Percentiles rank a stretch among this genome's conserved stretches.
These are phyloP conservation scores for Ophthalmolycus amberensis DNA, from an alignment of 2,113 vertebrate species.

Conservation along the genomic window DNA sequence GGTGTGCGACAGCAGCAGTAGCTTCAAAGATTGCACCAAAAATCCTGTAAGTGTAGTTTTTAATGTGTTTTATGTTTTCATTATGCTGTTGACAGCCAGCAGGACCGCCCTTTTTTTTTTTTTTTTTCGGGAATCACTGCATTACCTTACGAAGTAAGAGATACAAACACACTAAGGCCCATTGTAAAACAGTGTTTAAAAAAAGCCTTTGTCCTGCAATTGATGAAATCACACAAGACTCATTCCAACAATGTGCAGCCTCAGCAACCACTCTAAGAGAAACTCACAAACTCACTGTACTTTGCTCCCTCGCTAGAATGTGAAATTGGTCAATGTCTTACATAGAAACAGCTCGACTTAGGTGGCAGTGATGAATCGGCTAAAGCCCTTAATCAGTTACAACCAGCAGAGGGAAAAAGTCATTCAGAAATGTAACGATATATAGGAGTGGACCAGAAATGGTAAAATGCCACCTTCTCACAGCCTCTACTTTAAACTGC, in stretches of 20 bases:
- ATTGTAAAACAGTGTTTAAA: slow-evolving; percentile 35
- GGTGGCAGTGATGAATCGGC: slow-evolving; percentile 61
- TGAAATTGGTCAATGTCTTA: slow-evolving; percentile 59
- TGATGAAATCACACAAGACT: slow-evolving; percentile 42
- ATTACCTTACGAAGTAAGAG: slow-evolving; percentile 26
- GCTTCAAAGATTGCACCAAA: slow-evolving; percentile 75
- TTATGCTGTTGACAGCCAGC: slow-evolving; percentile 25
- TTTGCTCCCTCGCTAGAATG: slow-evolving; percentile 25
- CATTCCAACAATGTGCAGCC: slow-evolving; percentile 27
- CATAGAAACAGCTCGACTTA: slow-evolving; percentile 19
- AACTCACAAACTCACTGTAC: slow-evolving; percentile 21
- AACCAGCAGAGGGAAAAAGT: slow-evolving; percentile 39
- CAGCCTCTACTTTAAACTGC: slow-evolving; percentile 47
- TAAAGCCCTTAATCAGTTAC: slow-evolving; percentile 45
- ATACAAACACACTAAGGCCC: slow-evolving; percentile 21
- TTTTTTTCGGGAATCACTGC: not conserved
- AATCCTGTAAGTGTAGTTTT: slow-evolving; percentile 55
- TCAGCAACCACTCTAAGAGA: slow-evolving; percentile 45
- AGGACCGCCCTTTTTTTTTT: not conserved
- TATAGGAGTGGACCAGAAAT: slow-evolving; percentile 28
- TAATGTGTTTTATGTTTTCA: slow-evolving; percentile 44
- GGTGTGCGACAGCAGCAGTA: slow-evolving; percentile 65
- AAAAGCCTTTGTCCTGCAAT: slow-evolving; percentile 30
- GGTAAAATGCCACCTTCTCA: slow-evolving; percentile 42
- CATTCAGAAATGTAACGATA: slow-evolving; percentile 43